phyloP scores from a whole-genome alignment of 53 echinoderm and acorn worm genomes.

The Henricia sp. region DNA sequence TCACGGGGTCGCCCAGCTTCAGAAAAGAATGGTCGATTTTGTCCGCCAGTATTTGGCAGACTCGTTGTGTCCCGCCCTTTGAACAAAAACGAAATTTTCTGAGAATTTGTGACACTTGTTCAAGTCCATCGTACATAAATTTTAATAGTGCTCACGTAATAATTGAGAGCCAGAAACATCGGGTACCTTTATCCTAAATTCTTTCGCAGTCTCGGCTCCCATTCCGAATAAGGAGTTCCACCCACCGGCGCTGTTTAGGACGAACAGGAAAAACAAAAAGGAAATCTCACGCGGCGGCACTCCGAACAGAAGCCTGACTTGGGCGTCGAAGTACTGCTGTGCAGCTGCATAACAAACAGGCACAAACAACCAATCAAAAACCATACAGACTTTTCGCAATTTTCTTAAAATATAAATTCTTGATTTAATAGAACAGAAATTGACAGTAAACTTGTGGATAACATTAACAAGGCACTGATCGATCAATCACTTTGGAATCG shows the following conservation, averaged over 20 bases:
- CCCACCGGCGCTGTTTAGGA: constrained; percentile 77
- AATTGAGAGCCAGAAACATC: neutral
- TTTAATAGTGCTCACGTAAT: neutral
- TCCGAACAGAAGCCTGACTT: constrained; percentile 72
- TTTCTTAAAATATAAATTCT: too few relatives aligned
- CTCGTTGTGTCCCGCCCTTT: constrained; percentile 89
- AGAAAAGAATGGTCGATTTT: constrained; percentile 67
- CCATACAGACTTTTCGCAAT: too few relatives aligned
- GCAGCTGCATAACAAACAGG: constrained; percentile 63
- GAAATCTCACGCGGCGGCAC: constrained; percentile 88
- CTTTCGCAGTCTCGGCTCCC: constrained; percentile 54
- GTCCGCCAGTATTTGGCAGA: constrained; percentile 81
- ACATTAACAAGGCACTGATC: too few relatives aligned
- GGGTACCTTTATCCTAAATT: constrained; percentile 77
- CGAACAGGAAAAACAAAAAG: constrained; percentile 84
- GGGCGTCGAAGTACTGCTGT: constrained; percentile 73
- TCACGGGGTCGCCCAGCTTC: constrained; percentile 74
- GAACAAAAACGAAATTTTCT: too few relatives aligned
- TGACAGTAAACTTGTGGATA: too few relatives aligned
- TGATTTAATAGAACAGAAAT: too few relatives aligned
- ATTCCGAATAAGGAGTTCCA: constrained; percentile 77
- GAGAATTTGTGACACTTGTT: too few relatives aligned
- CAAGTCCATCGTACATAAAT: too few relatives aligned
- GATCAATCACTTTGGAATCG: too few relatives aligned
- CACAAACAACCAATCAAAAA: too few relatives aligned